Evolutionary conservation across 2,113 vertebrate genomes (phyloP).

Genomic region (Choloepus hoffmanni): DNA sequence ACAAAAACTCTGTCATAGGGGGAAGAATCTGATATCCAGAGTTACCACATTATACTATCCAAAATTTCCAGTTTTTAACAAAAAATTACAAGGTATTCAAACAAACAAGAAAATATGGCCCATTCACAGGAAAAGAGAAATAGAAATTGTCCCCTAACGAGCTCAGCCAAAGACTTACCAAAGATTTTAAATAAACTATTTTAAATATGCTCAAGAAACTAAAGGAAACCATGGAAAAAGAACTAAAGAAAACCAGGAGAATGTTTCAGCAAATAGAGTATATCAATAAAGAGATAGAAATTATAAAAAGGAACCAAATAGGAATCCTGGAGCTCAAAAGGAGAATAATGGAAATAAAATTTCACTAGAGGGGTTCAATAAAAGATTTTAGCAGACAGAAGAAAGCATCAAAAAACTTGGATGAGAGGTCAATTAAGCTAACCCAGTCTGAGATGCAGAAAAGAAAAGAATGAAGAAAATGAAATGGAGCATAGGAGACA

Average conservation of each 20-base stretch:
- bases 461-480: slow-evolving; percentile 8
- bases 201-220: neutral
- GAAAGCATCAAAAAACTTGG: neutral
- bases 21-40: neutral
- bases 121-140: neutral
- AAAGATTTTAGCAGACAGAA: neutral
- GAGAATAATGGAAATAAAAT: neutral
- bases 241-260: slow-evolving; percentile 3
- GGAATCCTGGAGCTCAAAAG: neutral
- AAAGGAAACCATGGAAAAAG: neutral
- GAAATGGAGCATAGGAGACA: neutral
- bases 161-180: neutral
- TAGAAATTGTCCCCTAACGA: neutral
- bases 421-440: neutral
- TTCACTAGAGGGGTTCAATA: neutral
- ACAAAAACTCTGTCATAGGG: neutral
- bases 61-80: neutral
- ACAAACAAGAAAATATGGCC: neutral
- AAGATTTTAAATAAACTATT: neutral
- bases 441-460: neutral
- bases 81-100: neutral
- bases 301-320: neutral
- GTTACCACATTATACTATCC: neutral
- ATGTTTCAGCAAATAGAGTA: neutral
- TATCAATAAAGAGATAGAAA: neutral